Evolutionary conservation across 2,888 invertebrate species (phyloP).

Genomic region (Conistra vaccinii): DNA sequence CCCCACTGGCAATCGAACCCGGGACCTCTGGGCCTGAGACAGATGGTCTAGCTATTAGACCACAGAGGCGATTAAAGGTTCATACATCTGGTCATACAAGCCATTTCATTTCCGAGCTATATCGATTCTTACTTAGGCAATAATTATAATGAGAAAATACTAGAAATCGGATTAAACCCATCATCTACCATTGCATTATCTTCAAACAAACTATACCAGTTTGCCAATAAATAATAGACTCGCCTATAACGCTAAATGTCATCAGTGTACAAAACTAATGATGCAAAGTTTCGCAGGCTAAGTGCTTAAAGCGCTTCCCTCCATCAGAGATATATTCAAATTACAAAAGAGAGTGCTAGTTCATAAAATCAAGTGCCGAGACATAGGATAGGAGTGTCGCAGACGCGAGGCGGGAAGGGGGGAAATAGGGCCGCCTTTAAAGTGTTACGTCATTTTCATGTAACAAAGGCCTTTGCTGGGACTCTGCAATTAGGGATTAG

Average conservation of each 20-base stretch:
- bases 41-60: too few species aligned
- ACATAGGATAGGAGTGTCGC: conserved; percentile 53
- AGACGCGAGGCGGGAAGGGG: conserved; percentile 20
- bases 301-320: conserved; percentile 58
- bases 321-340: conserved; percentile 59
- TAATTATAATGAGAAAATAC: neutral
- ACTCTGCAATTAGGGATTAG: conserved; percentile 33
- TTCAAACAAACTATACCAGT: conserved; percentile 20
- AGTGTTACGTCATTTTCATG: conserved; percentile 38
- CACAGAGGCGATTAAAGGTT: too few species aligned
- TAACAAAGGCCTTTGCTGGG: conserved; percentile 36
- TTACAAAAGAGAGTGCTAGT: conserved; percentile 65
- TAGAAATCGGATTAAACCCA: neutral
- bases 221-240: conserved; percentile 37
- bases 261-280: conserved; percentile 49
- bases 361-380: conserved; percentile 67
- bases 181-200: conserved; percentile 16
- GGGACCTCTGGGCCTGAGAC: too few species aligned
- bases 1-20: too few species aligned
- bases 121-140: neutral
- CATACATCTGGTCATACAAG: neutral
- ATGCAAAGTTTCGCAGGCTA: conserved; percentile 53
- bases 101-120: neutral
- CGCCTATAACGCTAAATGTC: conserved; percentile 43
- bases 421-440: conserved; percentile 48